A percentile compares a stretch with the other conserved stretches of the same genome.
These are phyloP conservation scores for Agonopterix arenella DNA, from an alignment of 2,888 invertebrate genomes.

Conservation along the genomic window DNA sequence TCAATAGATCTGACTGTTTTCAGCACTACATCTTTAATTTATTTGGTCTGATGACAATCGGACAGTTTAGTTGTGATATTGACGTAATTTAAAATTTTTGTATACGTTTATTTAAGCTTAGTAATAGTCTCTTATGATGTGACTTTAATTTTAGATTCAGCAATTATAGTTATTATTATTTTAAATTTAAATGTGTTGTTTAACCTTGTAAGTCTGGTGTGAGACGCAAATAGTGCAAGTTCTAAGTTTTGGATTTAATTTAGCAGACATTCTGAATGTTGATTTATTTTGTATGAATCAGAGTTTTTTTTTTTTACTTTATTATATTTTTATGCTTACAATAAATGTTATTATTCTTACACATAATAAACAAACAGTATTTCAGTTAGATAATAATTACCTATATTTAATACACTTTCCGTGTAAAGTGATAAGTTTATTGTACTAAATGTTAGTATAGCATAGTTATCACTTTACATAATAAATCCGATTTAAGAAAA, in stretches of 20 bases:
- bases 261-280: constrained; percentile 39
- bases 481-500: not conserved
- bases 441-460: not conserved
- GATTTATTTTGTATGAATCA: constrained; percentile 20
- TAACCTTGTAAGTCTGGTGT: constrained; percentile 20
- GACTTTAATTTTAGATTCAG: constrained; percentile 66
- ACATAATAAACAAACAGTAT: constrained; percentile 67
- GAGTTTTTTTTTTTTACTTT: constrained; percentile 19
- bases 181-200: constrained; percentile 30
- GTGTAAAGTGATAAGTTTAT: not conserved
- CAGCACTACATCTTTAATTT: constrained; percentile 29
- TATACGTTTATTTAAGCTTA: constrained; percentile 69
- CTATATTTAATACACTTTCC: constrained; percentile 10
- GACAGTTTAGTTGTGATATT: constrained; percentile 74
- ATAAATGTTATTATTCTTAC: constrained; percentile 47
- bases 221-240: constrained; percentile 40
- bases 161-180: constrained; percentile 32
- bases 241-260: constrained; percentile 13
- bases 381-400: constrained; percentile 47
- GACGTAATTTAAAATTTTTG: constrained; percentile 63
- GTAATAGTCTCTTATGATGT: constrained; percentile 43
- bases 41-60: constrained; percentile 46
- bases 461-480: constrained; percentile 1
- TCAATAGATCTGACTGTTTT: too few relatives aligned
- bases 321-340: constrained; percentile 32